Evolutionary conservation across 2,888 invertebrate species (phyloP).

Genomic region (Scaptodrosophila latifasciaeformis): DNA sequence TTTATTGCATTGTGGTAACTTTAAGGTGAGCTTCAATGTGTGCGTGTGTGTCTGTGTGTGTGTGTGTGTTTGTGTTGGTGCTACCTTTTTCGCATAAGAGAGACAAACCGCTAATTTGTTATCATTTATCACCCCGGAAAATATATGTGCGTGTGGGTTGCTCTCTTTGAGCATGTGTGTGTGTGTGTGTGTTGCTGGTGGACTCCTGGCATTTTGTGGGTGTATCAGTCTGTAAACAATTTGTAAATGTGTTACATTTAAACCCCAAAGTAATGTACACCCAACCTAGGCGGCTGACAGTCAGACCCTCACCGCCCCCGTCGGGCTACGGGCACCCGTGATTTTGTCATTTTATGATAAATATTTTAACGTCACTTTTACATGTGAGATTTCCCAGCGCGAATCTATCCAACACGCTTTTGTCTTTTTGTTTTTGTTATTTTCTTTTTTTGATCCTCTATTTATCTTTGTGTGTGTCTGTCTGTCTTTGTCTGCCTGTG

Average conservation of each 20-base stretch:
- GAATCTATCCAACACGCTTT: constrained; percentile 10
- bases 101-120: constrained; percentile 61
- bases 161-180: not conserved
- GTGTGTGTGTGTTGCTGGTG: constrained; percentile 8
- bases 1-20: constrained; percentile 66
- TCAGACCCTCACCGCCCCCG: not conserved
- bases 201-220: constrained; percentile 2
- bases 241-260: constrained; percentile 66
- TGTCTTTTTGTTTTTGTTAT: not conserved
- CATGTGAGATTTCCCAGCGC: constrained; percentile 36
- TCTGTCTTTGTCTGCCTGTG: not conserved
- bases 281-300: no score
- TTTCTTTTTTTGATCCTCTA: not conserved
- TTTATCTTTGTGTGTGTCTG: constrained; percentile 22
- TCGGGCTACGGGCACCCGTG: constrained; percentile 24
- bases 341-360: constrained; percentile 64
- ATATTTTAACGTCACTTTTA: constrained; percentile 52
- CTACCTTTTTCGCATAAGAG: constrained; percentile 45
- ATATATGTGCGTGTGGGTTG: constrained; percentile 21
- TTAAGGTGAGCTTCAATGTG: constrained; percentile 44
- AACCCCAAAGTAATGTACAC: constrained; percentile 60
- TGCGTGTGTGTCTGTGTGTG: constrained; percentile 15
- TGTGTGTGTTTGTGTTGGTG: constrained; percentile 23
- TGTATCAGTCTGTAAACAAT: constrained; percentile 57
- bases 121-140: constrained; percentile 64